Conservation (phyloP, 2,113 vertebrate species). For the Sterna hirundo region DNA sequence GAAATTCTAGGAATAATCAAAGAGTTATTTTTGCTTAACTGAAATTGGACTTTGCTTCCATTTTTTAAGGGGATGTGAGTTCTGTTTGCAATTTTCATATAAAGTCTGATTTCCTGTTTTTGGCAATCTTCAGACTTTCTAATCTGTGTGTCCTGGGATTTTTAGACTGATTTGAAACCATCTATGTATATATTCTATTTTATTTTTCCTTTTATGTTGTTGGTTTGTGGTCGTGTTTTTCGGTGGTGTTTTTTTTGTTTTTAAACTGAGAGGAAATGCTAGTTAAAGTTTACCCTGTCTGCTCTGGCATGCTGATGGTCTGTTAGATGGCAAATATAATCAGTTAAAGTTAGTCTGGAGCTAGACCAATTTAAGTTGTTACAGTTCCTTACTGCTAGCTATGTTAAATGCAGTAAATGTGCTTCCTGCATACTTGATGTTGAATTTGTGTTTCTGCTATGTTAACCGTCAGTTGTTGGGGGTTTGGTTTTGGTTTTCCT, state of each 20-base stretch:
- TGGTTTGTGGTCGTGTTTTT: not conserved
- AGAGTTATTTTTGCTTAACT: not conserved
- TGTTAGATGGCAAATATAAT: not conserved
- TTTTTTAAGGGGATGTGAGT: not conserved
- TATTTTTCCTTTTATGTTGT: not conserved
- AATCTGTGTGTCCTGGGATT: not conserved
- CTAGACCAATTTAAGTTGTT: not conserved
- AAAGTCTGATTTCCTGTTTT: not conserved
- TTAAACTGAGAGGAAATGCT: not conserved
- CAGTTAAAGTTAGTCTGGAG: not conserved
- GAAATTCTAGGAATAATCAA: not conserved
- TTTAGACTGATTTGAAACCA: not conserved
- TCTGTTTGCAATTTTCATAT: not conserved
- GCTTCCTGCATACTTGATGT: not conserved
- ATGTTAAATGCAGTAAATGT: not conserved
- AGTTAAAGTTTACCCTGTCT: not conserved
- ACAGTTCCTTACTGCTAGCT: not conserved
- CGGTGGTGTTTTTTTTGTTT: not conserved
- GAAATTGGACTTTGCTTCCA: not conserved
- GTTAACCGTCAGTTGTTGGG: not conserved
- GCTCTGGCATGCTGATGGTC: not conserved
- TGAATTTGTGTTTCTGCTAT: not conserved
- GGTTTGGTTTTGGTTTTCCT: not conserved
- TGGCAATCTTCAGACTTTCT: not conserved
- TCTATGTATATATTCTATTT: not conserved